Evolutionary conservation across 2,113 vertebrate genomes (phyloP).

Genomic region (Pluvianellus socialis): DNA sequence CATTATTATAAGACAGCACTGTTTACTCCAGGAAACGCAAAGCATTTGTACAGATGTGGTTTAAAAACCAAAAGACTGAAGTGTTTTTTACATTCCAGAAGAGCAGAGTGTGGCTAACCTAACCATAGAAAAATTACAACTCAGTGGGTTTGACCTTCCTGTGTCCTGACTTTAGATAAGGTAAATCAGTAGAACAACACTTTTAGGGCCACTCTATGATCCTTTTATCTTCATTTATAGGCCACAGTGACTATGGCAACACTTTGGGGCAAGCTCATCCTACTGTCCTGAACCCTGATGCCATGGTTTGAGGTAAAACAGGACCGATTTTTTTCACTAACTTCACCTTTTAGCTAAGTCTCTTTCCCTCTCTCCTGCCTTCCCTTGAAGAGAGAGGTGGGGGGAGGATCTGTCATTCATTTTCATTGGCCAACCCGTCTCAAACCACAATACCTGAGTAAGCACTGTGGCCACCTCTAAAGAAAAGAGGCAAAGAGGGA

Average conservation of each 20-base stretch:
- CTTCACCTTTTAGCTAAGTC: too few relatives aligned
- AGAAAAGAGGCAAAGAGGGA: not conserved
- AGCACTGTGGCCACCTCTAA: not conserved
- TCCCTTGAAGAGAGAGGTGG: too few relatives aligned
- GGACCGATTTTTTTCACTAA: too few relatives aligned
- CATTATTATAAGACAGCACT: not conserved
- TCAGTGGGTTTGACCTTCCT: not conserved
- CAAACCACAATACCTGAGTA: not conserved
- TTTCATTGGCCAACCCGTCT: too few relatives aligned
- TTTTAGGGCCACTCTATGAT: not conserved
- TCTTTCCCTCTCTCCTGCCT: too few relatives aligned
- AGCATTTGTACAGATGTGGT: not conserved
- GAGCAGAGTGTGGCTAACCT: not conserved
- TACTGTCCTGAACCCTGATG: not conserved
- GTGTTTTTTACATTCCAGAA: not conserved
- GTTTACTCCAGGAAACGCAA: not conserved
- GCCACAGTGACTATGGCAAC: not conserved
- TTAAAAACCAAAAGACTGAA: not conserved
- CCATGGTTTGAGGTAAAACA: too few relatives aligned
- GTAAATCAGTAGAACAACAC: not conserved
- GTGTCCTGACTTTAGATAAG: not conserved
- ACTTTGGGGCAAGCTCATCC: accelerated
- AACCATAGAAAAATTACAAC: not conserved
- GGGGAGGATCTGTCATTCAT: too few relatives aligned
- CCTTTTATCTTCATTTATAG: not conserved